Base-by-base conservation (phyloP, 2,888 invertebrate species). In the Pseudococcus jackbeardsleyi region DNA sequence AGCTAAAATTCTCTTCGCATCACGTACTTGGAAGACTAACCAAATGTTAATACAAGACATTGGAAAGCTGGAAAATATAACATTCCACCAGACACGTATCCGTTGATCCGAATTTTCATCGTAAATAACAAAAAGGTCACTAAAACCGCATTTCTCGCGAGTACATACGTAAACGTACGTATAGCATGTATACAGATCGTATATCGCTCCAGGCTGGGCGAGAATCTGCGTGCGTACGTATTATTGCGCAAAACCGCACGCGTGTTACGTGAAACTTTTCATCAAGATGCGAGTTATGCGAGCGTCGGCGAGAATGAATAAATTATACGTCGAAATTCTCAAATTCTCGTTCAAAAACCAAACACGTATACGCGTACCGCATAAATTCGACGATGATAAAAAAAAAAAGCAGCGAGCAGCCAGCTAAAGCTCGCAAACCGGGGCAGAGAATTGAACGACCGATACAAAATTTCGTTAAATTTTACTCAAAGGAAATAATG, bases 391-490 rank as follows among this genome's bases (percentile, higher is more conserved):
- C 77, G 26, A 42, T 77, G 77, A 42, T 39, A n/a, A 39, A 39
- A 9, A 77, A 39, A 77, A 77, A 42, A 77, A 77, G 33, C 33
- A 17, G 33, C 39, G 17, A 77, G 17, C 26, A 68, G 12, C 50
- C 3, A 50, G 12, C 50, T 50, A 15, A 54, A 54, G 6, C 54
- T 68, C 12, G 26, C 68, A 26, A 26, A 26, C 26, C 19, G 11
- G 7, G 26, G 1, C 15, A 15, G 22, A 11, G 26, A 77, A 77
- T 33, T 39, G 33, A 33, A n/a, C 77, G 77, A n/a, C 77, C 39
- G 77, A 26, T 77, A 39, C 42, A 77, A 77, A 77, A 77, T 77
- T 77, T 77, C 42, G 77, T 77, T 77, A 77, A 77, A 77, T 77
- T 77, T 77, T n/a, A 50, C 50, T 50, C 48, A 19, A 84, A 84